Evolutionary conservation across 2,888 invertebrate species (phyloP).

Genomic region (Drosophila quinaria): DNA sequence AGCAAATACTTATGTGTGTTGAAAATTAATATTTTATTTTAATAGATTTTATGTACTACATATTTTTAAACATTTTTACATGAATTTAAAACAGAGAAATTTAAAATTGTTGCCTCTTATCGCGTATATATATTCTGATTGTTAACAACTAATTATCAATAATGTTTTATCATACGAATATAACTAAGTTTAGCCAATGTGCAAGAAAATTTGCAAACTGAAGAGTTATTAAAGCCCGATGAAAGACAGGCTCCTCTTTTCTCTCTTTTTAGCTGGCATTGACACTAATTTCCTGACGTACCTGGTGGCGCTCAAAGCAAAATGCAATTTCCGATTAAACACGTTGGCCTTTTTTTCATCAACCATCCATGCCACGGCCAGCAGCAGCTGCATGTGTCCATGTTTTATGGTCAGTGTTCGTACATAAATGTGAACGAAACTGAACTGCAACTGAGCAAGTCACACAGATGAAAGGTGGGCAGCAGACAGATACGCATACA

Average conservation of each 20-base stretch:
- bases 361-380: conserved; percentile 24
- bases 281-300: conserved; percentile 70
- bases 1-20: too few relatives aligned
- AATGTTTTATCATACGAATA: too few relatives aligned
- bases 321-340: conserved; percentile 77
- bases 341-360: conserved; percentile 19
- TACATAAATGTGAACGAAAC: conserved; percentile 46
- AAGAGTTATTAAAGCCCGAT: conserved; percentile 31
- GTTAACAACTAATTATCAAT: too few relatives aligned
- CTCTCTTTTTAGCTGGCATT: conserved; percentile 35
- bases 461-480: conserved; percentile 15
- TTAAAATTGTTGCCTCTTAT: too few relatives aligned
- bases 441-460: conserved; percentile 6
- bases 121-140: too few relatives aligned
- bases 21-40: too few relatives aligned
- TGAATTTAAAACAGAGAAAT: too few relatives aligned
- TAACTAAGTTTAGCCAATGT: not conserved
- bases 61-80: too few relatives aligned
- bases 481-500: conserved; percentile 6
- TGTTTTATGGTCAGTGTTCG: conserved; percentile 52
- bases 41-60: too few relatives aligned
- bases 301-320: conserved; percentile 60
- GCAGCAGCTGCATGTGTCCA: conserved; percentile 50
- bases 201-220: conserved; percentile 35
- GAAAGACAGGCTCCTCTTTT: conserved; percentile 5